phyloP scores from a whole-genome alignment of 2,797 vertebrate genomes.

The Clamator glandarius region DNA sequence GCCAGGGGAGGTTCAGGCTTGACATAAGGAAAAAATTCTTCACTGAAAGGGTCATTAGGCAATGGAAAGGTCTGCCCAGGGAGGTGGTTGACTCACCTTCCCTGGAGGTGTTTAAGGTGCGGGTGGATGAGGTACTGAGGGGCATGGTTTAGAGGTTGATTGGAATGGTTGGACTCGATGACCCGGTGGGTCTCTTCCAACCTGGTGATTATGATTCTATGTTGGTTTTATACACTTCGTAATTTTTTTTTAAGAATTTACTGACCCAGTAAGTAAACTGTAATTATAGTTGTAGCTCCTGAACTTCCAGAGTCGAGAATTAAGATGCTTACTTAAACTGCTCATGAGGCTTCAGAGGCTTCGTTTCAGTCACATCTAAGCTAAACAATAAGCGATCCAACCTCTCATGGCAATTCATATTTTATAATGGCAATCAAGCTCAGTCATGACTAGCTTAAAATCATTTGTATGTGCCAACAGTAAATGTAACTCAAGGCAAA shows the following conservation, averaged over 20 bases:
- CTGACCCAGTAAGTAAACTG: not conserved
- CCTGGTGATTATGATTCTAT: too few relatives aligned
- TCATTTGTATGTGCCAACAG: not conserved
- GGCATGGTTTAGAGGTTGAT: too few relatives aligned
- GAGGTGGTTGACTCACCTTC: too few relatives aligned
- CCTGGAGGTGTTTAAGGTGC: too few relatives aligned
- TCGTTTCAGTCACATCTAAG: not conserved
- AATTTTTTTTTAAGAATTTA: not conserved
- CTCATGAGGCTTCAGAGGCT: not conserved
- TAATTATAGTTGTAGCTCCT: not conserved
- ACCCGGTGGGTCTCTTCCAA: too few relatives aligned
- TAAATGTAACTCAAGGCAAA: not conserved
- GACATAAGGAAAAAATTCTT: too few relatives aligned
- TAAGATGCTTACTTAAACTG: not conserved
- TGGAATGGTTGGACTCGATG: too few relatives aligned
- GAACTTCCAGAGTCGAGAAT: not conserved
- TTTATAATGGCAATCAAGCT: not conserved
- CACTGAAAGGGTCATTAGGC: too few relatives aligned
- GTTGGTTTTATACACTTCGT: not conserved
- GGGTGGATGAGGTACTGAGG: too few relatives aligned
- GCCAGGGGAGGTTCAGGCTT: too few relatives aligned
- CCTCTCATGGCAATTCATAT: not conserved
- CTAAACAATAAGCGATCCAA: not conserved
- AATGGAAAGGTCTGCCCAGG: too few relatives aligned
- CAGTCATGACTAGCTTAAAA: not conserved